These are phyloP conservation scores for Harpalus rubripes DNA, from an alignment of 2,888 invertebrate species.

Conservation along the genomic window DNA sequence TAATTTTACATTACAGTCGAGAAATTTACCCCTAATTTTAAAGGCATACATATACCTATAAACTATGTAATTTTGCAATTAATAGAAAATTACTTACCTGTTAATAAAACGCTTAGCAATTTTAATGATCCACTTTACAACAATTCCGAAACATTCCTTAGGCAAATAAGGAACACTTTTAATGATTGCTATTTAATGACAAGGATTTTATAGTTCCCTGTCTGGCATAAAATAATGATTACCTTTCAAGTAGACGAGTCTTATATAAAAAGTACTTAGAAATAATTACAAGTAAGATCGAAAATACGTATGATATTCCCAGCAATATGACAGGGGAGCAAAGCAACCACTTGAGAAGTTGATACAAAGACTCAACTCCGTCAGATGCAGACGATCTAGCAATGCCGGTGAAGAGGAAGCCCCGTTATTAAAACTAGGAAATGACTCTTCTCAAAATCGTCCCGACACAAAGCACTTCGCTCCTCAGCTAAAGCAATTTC, in stretches of 20 bases:
- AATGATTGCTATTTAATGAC: background rate
- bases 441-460: constrained; percentile 66
- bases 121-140: background rate
- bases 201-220: background rate
- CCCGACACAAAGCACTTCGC: constrained; percentile 51
- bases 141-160: background rate
- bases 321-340: background rate
- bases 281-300: constrained; percentile 14
- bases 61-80: background rate
- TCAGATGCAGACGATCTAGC: constrained; percentile 32
- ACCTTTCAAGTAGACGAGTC: background rate
- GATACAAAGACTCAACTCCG: constrained; percentile 47
- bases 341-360: constrained; percentile 27
- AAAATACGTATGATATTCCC: background rate
- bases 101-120: background rate
- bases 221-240: background rate
- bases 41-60: no score
- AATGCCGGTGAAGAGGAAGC: constrained; percentile 58
- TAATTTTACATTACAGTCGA: no score
- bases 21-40: no score
- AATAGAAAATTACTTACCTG: background rate
- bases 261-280: background rate
- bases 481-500: constrained; percentile 59
- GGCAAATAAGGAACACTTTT: background rate
- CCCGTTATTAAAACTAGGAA: constrained; percentile 66